Base-by-base conservation (phyloP, 1,140 invertebrate genomes). In the Glossosoma conforme region DNA sequence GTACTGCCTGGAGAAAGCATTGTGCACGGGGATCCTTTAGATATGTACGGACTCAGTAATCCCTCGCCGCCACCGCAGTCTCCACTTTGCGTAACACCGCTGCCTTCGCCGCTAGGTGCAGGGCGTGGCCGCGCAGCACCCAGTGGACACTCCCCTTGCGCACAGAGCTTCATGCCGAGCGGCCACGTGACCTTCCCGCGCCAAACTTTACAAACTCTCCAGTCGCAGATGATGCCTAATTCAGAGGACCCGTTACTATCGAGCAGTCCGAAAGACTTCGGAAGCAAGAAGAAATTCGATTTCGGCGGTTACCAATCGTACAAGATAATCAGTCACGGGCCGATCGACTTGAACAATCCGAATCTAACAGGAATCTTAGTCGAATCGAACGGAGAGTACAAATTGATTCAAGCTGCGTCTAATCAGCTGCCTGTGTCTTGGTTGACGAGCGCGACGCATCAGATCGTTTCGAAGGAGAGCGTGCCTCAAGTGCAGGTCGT, bases 241-340 rank as follows among this genome's bases (percentile, higher is more conserved):
- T 90, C 87, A 0, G 87, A 90, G 57, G 88, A 90, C 65, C 88
- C 88, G 0, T 62, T 90, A 1, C 62, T 91, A 13, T 90, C 87
- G 0, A 89, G 87, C 13, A 88, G 84, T 54, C 86, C 87, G 0
- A 82, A 87, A 47, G 87, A 90, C 57, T 89, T 89, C 64, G 77
- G 78, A 1, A 73, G 77, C 9, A 76, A 80, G 33, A 77, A 80
- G 36, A 77, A 77, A 54, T 80, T 83, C 48, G 81, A 83, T 56
- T 80, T 83, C 44, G 68, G 68, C 22, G 60, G 59, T 10, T 60
- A 71, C 30, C 79, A 81, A 24, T 76, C 81, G 2, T 79, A 81
- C 61, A 78, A 81, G 45, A 68, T 83, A 2, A 76, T 74, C 56
- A 83, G 72, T 62, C 84, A 79, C 63, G 84, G 75, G 56, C 72